Evolutionary conservation across 2,888 invertebrate species (phyloP).

Genomic region (Platerodrilus igneus): DNA sequence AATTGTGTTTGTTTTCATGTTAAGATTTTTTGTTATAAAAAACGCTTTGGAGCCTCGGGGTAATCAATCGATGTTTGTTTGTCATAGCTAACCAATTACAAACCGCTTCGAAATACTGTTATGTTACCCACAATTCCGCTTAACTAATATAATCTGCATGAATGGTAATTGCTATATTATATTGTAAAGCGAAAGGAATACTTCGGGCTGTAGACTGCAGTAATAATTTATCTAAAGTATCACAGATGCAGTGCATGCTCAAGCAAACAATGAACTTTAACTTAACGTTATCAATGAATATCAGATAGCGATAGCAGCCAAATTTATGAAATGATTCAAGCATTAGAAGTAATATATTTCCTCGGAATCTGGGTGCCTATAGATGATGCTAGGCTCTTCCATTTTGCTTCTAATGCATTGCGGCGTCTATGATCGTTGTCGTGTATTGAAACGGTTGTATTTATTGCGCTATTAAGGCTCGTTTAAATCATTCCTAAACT

Average conservation of each 20-base stretch:
- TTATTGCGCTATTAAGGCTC: conserved; percentile 59
- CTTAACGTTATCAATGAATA: conserved; percentile 18
- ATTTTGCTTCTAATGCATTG: conserved; percentile 44
- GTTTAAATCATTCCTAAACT: conserved; percentile 56
- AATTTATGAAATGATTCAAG: conserved; percentile 42
- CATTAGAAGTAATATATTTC: conserved; percentile 37
- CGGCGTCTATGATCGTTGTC: conserved; percentile 47
- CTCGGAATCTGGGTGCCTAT: conserved; percentile 37
- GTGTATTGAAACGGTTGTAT: conserved; percentile 57
- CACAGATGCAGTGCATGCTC: conserved; percentile 25
- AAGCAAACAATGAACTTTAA: conserved; percentile 24
- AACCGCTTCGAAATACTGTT: no score
- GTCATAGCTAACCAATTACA: no score
- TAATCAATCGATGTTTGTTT: no score
- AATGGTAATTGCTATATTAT: no score
- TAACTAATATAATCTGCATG: no score
- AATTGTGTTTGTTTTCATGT: no score
- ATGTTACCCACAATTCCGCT: no score
- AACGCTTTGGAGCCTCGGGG: no score
- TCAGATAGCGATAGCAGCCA: conserved; percentile 27
- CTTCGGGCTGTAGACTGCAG: no score
- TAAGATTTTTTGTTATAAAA: no score
- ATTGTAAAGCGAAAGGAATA: no score
- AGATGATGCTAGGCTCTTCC: conserved; percentile 39
- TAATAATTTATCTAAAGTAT: no score